phyloP scores from a whole-genome alignment of 35 echinoderm and acorn worm species.

The Anneissia japonica region DNA sequence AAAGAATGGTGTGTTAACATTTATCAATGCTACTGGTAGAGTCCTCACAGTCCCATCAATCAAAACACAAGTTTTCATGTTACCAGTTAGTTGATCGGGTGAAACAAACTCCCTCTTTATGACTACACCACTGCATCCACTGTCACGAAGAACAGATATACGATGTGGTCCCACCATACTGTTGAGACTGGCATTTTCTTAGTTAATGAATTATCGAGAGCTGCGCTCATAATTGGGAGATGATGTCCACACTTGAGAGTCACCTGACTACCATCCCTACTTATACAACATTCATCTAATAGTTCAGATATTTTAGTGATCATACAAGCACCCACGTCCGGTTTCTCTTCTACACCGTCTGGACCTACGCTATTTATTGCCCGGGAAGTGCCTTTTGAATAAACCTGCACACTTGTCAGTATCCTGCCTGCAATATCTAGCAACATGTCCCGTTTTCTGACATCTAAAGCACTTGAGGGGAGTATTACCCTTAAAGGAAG shows the following conservation, averaged over 20 bases:
- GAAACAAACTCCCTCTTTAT: constrained; percentile 23
- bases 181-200: constrained; percentile 36
- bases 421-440: no score
- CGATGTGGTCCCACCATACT: constrained; percentile 10
- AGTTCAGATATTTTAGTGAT: no score
- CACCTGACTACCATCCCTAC: no score
- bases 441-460: no score
- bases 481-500: no score
- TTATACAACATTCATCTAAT: no score
- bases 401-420: no score
- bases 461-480: no score
- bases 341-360: no score
- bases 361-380: no score
- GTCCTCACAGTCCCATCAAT: background rate
- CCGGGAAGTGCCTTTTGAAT: no score
- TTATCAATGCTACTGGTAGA: background rate
- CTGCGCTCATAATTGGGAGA: constrained; percentile 33
- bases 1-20: constrained; percentile 1
- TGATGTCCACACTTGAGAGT: constrained; percentile 44
- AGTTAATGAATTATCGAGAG: background rate
- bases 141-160: constrained; percentile 50
- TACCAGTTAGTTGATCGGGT: constrained; percentile 36
- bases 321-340: no score
- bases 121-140: constrained; percentile 59
- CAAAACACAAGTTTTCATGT: background rate